Base-by-base conservation (phyloP, 2,113 vertebrate species). In the Falcunculus frontatus region DNA sequence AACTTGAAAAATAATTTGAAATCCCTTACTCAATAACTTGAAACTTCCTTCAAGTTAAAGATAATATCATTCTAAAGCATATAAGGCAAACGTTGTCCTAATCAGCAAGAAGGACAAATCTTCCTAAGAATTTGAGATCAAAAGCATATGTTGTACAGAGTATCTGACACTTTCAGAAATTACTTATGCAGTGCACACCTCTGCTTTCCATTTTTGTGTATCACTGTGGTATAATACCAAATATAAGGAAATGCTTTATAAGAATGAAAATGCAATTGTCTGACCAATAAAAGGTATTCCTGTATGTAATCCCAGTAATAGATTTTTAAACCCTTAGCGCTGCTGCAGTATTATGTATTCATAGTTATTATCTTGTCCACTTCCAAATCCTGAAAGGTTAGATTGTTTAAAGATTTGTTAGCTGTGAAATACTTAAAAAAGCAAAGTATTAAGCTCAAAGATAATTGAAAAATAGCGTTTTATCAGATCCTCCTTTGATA, bases 371-470 rank as follows among this genome's bases (percentile, higher is more conserved):
- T 95, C 97, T 96, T 97, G 97, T 97, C 97, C 96, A 98, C 97
- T 98, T 97, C 94, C 95, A 95, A 95, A 96, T 91, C 95, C 92
- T 96, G 95, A 96, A 97, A 97, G 96, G 96, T 94, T 97, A 96
- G 97, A 96, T 98, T 97, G 97, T 96, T 97, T 98, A 97, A 98
- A 98, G 97, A 97, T 97, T 97, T 98, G 96, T 96, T 97, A 95
- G 90, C 97, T 97, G 91, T 91, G 97, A 97, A 96, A 93, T 96
- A 95, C 96, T 97, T 94, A 35, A 95, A 96, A 97, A 97, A 96
- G 93, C 95, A 96, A 87, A 96, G 85, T 92, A 82, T 91, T 89
- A 96, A 97, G 96, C 97, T 96, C 87, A 49, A 53, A 87, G 95
- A 93, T 97, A 98, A 98, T 96, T 98, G 97, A 96, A 98, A 98